Base-by-base conservation (phyloP, 2,113 vertebrate species). In the Melierax canorus region DNA sequence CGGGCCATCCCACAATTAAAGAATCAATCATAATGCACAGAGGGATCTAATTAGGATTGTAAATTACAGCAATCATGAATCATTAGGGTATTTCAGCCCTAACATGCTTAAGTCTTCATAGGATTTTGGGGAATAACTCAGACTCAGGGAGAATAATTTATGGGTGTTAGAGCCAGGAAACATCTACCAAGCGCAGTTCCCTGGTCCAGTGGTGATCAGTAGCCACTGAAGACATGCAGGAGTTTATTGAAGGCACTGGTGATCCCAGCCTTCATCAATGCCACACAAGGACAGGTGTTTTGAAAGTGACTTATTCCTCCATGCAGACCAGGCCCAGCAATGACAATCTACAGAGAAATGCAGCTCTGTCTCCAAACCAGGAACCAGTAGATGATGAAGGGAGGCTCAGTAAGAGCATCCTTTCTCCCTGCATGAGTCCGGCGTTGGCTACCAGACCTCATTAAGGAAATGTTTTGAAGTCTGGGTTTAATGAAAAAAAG, bases 321-420 rank as follows among this genome's bases (percentile, higher is more conserved):
- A 16, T 32, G 32, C 13, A 60, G 73, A 59, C 26, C 29, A 59
- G 64, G 51, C 15, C n/a, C 51, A 46, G 24, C 38, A 87, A 58
- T 43, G 12, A 23, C 34, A 66, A 48, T 34, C 55, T 58, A 24
- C 18, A 75, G n/a, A 5, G 8, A 90, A 88, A 75, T 1, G 0
- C 24, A 81, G 22, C 24, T 45, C 36, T 39, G 39, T 58, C 41
- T 78, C 66, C 73, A 85, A 69, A 62, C 8, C 38, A 50, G 38
- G 9, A 51, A 5, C 5, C 32, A 23, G 20, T 9, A 55, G 45
- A 19, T 1, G 6, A 36, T 5, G 15, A 43, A 51, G 16, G 1
- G 21, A 53, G 24, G 24, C 29, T 63, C 24, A 24, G 19, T 56
- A 36, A 18, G 7, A 24, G n/a, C 8, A 7, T 18, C 29, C 6